Base-by-base conservation (phyloP, 2,888 invertebrate genomes). In the Caenorhabditis sp. region DNA sequence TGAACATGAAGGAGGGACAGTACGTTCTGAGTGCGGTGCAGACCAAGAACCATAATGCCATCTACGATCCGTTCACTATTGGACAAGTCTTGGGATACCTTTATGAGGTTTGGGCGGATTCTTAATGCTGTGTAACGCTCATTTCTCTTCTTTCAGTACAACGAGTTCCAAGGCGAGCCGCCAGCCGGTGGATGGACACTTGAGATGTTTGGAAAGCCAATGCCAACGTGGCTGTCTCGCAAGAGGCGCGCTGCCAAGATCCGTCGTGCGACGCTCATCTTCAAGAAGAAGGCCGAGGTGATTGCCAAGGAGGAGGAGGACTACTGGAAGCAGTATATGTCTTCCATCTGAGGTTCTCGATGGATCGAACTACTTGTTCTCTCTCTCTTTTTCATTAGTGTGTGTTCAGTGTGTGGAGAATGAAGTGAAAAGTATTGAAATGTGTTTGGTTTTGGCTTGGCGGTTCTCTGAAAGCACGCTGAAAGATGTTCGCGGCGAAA, bases 71-170 rank as follows among this genome's bases (percentile, higher is more conserved):
- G 22, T 58, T 19, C 28, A 64, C 74, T 0, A 74, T 74, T 54
- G 73, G 73, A 74, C 41, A 63, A 19, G 73, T 63, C 7, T 26
- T 74, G 19, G 74, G 74, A 28, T 74, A 64, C 22, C 26, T 74
- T 16, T 74, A 64, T 56, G 74, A 74, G 63, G 73, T 74, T 8
- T 10, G 44, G 10, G 10, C 38, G 35, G 22, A 10, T n/a, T 22
- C 22, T 59, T 19, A 2, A 31, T 16, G 16, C n/a, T n/a, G n/a
- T n/a, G n/a, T n/a, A n/a, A n/a, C n/a, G n/a, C n/a, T 31, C 31
- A 31, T 31, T 7, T 31, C 31, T 31, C 31, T 31, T 49, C 0
- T 72, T 72, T 24, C 72, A 72, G 61, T 1, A 38, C 7, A 14
- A 22, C 24, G 73, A 73, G 35, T 73, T 73, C 54, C 24, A 41